A percentile compares a stretch with the other conserved stretches of the same genome.
phyloP scores from a whole-genome alignment of 2,888 invertebrate genomes.

The Drosophila atripex region DNA sequence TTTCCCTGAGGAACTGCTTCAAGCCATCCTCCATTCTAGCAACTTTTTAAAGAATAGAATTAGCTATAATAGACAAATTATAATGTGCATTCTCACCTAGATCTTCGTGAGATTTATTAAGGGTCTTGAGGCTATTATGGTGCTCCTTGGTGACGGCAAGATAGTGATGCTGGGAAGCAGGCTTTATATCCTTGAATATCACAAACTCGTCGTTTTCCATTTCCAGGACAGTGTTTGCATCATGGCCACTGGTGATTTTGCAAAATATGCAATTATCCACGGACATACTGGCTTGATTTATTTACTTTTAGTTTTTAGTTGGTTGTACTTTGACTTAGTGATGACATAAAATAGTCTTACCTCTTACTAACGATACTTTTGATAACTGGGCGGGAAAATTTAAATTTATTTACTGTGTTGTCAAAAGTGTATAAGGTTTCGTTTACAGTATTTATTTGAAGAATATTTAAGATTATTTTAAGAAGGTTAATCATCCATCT shows the following conservation, averaged over 20 bases:
- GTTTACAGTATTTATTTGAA: no score
- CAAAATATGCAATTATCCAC: slow-evolving; percentile 88
- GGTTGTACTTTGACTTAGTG: slow-evolving; percentile 1
- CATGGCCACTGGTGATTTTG: slow-evolving; percentile 87
- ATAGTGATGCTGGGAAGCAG: slow-evolving; percentile 91
- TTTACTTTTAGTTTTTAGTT: neutral
- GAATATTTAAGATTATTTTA: no score
- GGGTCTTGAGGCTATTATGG: slow-evolving; percentile 89
- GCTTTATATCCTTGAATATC: slow-evolving; percentile 93
- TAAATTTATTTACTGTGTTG: neutral
- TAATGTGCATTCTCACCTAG: slow-evolving; percentile 85
- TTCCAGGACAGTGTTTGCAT: slow-evolving; percentile 86
- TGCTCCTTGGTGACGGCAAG: slow-evolving; percentile 91
- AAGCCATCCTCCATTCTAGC: slow-evolving; percentile 87
- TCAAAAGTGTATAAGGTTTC: neutral
- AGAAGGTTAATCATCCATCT: no score
- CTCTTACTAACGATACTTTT: neutral
- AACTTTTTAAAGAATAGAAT: slow-evolving; percentile 85
- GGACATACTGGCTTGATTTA: neutral
- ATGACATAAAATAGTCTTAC: neutral
- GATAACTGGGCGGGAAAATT: neutral
- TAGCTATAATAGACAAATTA: neutral
- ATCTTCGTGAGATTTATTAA: slow-evolving; percentile 87
- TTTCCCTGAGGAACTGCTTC: slow-evolving; percentile 84
- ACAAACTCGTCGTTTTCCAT: slow-evolving; percentile 90